Base-by-base conservation (phyloP, 2,113 vertebrate genomes). In the Girardinichthys multiradiatus region DNA sequence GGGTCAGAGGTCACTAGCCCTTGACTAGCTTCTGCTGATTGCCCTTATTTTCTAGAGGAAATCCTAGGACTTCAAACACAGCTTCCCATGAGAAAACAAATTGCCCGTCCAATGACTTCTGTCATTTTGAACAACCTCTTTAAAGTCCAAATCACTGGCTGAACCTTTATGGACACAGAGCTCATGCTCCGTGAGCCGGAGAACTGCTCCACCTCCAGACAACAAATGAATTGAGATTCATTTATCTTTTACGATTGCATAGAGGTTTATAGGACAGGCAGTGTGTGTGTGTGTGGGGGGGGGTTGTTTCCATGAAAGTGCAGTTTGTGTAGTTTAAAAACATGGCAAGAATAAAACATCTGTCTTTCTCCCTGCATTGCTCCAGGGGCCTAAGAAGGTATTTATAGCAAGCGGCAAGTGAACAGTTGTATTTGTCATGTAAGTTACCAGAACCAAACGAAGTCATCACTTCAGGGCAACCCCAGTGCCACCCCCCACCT, bases 331-430 rank as follows among this genome's bases (percentile, higher is more conserved):
- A 76, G 71, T 77, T 81, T 80, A 71, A 86, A 88, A 91, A 87
- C 81, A 83, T 83, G 83, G 79, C 81, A 83, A 88, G 85, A 89
- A 91, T 82, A 86, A 91, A 91, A 87, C 90, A 91, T 93, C 90
- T 91, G 91, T 93, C 90, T 92, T 74, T 79, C 71, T 79, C 70
- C 77, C 76, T 72, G 76, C 61, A n/a, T 89, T 71, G 87, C 90
- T 91, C 30, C 58, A 28, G 88, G 64, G 90, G 83, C 82, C 86
- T 79, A 77, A 81, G 71, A 81, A 92, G 88, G 86, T 89, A 84
- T 93, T 92, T 93, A 90, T 88, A 87, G 77, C 87, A 74, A 72
- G 88, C 86, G 74, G 78, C 83, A 84, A 90, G 87, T 87, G 89
- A 82, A 69, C 72, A 64, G 82, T 87, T 92, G 87, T 28, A 87